A percentile compares a stretch with the other conserved stretches of the same genome.
Evolutionary conservation across 2,113 vertebrate species (phyloP).

Genomic region (Melospiza georgiana): DNA sequence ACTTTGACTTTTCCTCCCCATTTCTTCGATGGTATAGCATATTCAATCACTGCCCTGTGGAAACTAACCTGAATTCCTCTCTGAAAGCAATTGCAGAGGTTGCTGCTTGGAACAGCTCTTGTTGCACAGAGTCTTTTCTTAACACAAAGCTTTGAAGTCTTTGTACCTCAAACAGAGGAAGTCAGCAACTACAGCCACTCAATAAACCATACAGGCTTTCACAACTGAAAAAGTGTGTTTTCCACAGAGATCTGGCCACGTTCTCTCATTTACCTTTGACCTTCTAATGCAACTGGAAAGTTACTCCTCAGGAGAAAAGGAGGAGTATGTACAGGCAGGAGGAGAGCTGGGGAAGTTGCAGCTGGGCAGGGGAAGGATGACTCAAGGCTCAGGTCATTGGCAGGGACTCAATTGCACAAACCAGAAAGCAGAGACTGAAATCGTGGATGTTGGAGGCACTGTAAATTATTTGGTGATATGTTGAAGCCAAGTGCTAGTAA

Average conservation of each 20-base stretch:
- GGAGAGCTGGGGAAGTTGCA: background rate
- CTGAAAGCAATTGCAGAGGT: background rate
- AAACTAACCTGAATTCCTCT: background rate
- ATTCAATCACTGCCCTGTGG: background rate
- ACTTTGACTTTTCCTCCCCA: background rate
- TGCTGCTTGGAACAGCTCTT: background rate
- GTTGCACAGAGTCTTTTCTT: background rate
- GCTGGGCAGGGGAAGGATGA: background rate
- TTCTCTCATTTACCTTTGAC: background rate
- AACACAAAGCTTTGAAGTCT: background rate
- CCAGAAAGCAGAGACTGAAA: background rate
- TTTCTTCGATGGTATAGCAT: background rate
- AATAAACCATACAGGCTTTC: background rate
- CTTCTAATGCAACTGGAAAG: background rate
- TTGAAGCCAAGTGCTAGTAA: background rate
- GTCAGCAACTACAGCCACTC: accelerated
- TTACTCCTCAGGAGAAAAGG: background rate
- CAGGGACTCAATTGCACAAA: background rate
- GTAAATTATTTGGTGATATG: background rate
- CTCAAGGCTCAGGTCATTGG: background rate
- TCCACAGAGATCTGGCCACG: background rate
- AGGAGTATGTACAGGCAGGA: background rate
- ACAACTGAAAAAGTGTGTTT: background rate
- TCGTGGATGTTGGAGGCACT: background rate
- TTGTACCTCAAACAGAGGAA: background rate